These are phyloP conservation scores for Xiphophorus hellerii DNA, from an alignment of 2,113 vertebrate species.

Conservation along the genomic window DNA sequence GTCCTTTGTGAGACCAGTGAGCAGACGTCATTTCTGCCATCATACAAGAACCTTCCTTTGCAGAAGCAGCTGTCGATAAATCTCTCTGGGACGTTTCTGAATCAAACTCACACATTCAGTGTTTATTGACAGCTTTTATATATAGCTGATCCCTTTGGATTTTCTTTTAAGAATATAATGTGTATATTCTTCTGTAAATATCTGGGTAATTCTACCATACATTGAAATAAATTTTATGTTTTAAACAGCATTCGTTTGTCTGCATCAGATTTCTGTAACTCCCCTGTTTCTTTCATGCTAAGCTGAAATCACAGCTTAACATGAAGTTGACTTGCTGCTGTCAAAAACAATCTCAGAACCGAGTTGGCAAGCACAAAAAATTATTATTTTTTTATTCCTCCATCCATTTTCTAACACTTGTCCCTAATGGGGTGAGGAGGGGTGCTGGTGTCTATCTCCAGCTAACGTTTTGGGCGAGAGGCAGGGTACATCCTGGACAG, in stretches of 20 bases:
- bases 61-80: slow-evolving; percentile 2
- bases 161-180: slow-evolving; percentile 30
- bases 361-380: neutral
- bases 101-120: slow-evolving; percentile 19
- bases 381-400: no score
- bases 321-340: neutral
- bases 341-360: neutral
- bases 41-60: slow-evolving; percentile 14
- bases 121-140: slow-evolving; percentile 54
- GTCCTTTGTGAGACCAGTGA: neutral
- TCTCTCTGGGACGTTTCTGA: slow-evolving; percentile 39
- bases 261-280: neutral
- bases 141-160: slow-evolving; percentile 8
- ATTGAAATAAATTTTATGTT: slow-evolving; percentile 60
- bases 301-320: neutral
- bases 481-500: no score
- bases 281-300: neutral
- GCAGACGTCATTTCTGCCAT: slow-evolving; percentile 3
- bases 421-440: no score
- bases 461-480: no score
- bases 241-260: slow-evolving; percentile 9
- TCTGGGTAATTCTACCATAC: slow-evolving; percentile 49
- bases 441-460: no score
- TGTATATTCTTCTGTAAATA: slow-evolving; percentile 74
- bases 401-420: no score